Evolutionary conservation across 2,113 vertebrate genomes (phyloP).

Genomic region (Lamprologus ornatipinnis): DNA sequence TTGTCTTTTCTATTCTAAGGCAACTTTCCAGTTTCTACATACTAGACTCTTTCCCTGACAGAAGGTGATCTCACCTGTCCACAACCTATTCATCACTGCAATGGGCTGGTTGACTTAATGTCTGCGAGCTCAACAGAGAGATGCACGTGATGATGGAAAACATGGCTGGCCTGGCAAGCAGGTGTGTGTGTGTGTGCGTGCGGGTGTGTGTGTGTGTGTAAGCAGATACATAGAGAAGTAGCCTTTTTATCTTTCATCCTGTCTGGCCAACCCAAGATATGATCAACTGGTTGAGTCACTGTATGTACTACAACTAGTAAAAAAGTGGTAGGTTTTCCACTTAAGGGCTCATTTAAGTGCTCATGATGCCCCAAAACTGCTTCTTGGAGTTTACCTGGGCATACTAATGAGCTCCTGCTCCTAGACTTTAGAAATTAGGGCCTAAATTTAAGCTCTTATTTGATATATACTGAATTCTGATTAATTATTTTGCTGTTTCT

Average conservation of each 20-base stretch:
- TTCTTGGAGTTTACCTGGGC: neutral
- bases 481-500: neutral
- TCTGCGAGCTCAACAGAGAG: conserved; percentile 16
- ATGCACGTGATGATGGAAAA: conserved; percentile 39
- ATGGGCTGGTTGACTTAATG: conserved; percentile 35
- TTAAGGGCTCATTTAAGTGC: neutral
- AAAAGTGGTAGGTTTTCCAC: neutral
- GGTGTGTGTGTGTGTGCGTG: neutral
- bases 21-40: conserved; percentile 18
- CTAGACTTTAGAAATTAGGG: neutral
- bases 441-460: too few relatives aligned
- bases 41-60: conserved; percentile 27
- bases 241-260: conserved; percentile 14
- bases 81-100: conserved; percentile 57
- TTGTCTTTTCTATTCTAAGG: neutral
- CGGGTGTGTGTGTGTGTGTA: neutral
- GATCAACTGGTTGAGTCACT: neutral
- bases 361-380: neutral
- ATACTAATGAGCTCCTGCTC: neutral
- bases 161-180: neutral
- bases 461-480: neutral
- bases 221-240: neutral
- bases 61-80: conserved; percentile 47
- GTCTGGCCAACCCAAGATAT: neutral
- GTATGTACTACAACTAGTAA: neutral